Evolutionary conservation across 2,888 invertebrate species (phyloP).

Genomic region (Orchesellides sinensis): DNA sequence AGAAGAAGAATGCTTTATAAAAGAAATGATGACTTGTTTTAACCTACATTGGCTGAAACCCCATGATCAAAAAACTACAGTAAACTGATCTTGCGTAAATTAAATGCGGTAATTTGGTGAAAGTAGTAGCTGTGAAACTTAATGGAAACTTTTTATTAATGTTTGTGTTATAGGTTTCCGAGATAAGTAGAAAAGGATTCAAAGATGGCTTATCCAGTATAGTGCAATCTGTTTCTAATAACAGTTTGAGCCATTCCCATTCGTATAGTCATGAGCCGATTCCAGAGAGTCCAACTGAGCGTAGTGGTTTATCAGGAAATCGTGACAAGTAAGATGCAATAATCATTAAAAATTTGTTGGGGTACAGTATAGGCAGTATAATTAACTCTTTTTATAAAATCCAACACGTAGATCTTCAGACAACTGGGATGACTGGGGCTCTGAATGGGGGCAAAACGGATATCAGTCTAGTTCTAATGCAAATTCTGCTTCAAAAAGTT

Average conservation of each 20-base stretch:
- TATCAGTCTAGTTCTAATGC: slow-evolving; percentile 60
- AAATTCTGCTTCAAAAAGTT: slow-evolving; percentile 21
- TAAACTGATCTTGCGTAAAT: background rate
- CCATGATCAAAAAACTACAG: slow-evolving; percentile 32
- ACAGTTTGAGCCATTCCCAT: slow-evolving; percentile 68
- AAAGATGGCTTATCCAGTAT: slow-evolving; percentile 73
- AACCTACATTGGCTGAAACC: slow-evolving; percentile 68
- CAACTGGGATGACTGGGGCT: slow-evolving; percentile 72
- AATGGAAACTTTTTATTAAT: too few species aligned
- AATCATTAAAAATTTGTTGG: too few species aligned
- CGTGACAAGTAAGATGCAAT: slow-evolving; percentile 18
- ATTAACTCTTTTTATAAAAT: background rate
- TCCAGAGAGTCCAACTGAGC: slow-evolving; percentile 69
- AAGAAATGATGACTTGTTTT: slow-evolving; percentile 52
- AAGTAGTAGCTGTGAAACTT: too few species aligned
- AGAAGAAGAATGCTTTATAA: background rate
- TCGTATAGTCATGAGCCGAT: slow-evolving; percentile 72
- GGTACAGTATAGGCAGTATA: background rate
- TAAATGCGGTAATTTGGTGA: too few species aligned
- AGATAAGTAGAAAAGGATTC: slow-evolving; percentile 71
- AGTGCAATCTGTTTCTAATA: slow-evolving; percentile 69
- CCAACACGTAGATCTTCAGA: slow-evolving; percentile 49
- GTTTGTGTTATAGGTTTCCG: slow-evolving; percentile 62
- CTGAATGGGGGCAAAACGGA: slow-evolving; percentile 65
- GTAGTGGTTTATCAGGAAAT: slow-evolving; percentile 62